Base-by-base conservation (phyloP, 2,797 vertebrate genomes). In the Enteromius trimaculatus region DNA sequence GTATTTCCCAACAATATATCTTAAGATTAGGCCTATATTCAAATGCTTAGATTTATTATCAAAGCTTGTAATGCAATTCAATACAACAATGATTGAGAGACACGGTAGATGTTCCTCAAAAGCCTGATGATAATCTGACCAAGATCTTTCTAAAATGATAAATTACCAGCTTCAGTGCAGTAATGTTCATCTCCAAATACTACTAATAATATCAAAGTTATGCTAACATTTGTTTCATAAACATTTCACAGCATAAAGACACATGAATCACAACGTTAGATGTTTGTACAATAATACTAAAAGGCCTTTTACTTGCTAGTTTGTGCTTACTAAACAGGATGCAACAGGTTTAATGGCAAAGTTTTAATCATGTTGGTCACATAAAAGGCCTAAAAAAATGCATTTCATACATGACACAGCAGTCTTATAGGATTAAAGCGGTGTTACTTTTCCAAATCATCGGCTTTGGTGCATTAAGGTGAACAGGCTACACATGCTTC, bases 341-440 rank as follows among this genome's bases (percentile, higher is more conserved):
- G 55, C 75, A 77, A 77, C 75, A 77, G 55, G 75, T 77, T 44
- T 44, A 47, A 42, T 21, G 26, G 19, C 6, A 2, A 75, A n/a
- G 19, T 37, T 42, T n/a, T 55, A 21, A 23, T 34, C 17, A 51
- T n/a, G 8, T 31, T 11, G 10, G 9, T 23, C 9, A 72, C 6
- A 19, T 26, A 70, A 16, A 16, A 51, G 6, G 14, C 49, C 26
- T 51, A 19, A 74, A 19, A 74, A 19, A 7, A 53, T 53, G 34
- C 0, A 37, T 13, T n/a, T 4, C 19, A 7, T 11, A 55, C 7
- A 53, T 9, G 5, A 16, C 17, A 53, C 19, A n/a, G 6, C 7
- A 53, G 10, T 7, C n/a, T 47, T 16, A 47, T 9, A 19, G 42
- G 66, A 42, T 44, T 26, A 79, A 69, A 14, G 1, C 37, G 7